phyloP scores from a whole-genome alignment of 2,888 invertebrate genomes.

The Cheilosia impressa region DNA sequence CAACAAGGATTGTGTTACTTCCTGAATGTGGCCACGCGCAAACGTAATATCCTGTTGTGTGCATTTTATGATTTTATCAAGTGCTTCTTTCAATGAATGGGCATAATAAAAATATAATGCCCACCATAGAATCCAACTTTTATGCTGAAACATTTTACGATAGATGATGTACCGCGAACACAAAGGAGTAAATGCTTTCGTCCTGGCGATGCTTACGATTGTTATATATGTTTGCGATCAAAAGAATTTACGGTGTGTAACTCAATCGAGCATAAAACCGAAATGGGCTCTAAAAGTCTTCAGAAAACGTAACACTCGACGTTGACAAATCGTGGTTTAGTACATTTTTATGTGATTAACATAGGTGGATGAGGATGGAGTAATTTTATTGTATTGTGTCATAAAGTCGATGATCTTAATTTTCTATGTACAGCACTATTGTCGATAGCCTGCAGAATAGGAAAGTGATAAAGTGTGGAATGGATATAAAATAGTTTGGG shows the following conservation, averaged over 20 bases:
- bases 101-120: constrained; percentile 25
- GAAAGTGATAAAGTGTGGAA: no score
- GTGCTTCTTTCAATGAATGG: background rate
- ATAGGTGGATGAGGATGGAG: background rate
- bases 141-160: constrained; percentile 12
- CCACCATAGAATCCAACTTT: constrained; percentile 1
- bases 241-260: constrained; percentile 19
- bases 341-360: constrained; percentile 21
- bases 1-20: background rate
- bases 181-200: constrained; percentile 15
- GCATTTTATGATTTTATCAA: constrained; percentile 16
- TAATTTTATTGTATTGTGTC: background rate
- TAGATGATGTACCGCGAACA: constrained; percentile 9
- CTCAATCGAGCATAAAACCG: background rate
- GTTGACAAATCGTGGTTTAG: constrained; percentile 25
- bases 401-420: background rate
- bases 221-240: constrained; percentile 11
- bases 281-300: background rate
- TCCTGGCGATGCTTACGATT: background rate
- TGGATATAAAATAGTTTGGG: background rate
- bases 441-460: background rate
- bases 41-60: constrained; percentile 1
- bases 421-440: background rate
- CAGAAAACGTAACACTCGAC: background rate
- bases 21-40: background rate